Evolutionary conservation across 2,113 vertebrate species (phyloP), one percentile per base, ranked within the genome.

Genomic region (Athene cunicularia): DNA sequence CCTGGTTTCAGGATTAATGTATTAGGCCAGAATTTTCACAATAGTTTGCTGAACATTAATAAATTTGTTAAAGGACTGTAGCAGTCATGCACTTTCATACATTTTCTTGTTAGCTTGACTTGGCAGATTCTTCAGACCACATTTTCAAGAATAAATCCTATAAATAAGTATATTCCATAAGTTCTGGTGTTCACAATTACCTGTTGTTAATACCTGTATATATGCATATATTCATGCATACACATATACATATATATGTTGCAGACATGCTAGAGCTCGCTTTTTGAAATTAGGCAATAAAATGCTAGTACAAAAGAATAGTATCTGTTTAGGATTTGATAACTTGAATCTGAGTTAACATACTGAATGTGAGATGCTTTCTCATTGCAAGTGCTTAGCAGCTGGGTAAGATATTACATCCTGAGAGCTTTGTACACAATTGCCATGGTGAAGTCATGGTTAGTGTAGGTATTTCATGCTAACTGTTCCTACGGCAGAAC

Each of bases 401-500:
- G 76, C 41, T 77, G 67, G 47, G 33, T 80, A 39, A 66, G 63
- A 52, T 68, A 41, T 9, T 68, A 18, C 33, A 47, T 86, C 92
- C 66, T 90, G 41, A 96, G 56, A 77, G 53, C 50, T 82, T 68
- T 82, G 45, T 76, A 41, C 80, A 88, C 81, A 80, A 85, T 76
- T 97, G 60, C 94, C 45, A 70, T 82, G 66, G 35, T 85, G 89
- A 97, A 95, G 90, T 96, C 89, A 79, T 90, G 58, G 79, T 86
- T 62, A 81, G 14, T 30, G 53, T 95, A 93, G 80, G 74, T 86
- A 55, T 94, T 96, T 71, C 62, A 74, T 93, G 86, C 76, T 80
- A 97, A 93, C 73, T 97, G 50, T 96, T 96, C 73, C 80, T 96
- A 11, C 15, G 55, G 62, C 79, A 95, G 70, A 97, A 63, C 72